Evolutionary conservation across 2,888 invertebrate species (phyloP), one percentile per base, ranked within the genome.

Genomic region (Conchocele bisecta): DNA sequence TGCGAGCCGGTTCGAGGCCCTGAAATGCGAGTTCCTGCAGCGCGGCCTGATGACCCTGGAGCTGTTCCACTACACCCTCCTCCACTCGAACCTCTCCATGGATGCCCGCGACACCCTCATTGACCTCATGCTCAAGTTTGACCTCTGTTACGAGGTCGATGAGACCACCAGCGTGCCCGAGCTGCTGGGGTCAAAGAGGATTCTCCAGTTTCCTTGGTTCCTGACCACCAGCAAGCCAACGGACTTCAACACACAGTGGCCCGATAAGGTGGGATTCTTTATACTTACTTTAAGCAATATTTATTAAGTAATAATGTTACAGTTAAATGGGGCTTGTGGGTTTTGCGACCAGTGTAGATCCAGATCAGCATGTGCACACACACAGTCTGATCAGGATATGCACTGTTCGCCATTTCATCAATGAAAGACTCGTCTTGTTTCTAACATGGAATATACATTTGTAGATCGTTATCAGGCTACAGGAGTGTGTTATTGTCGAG

Each of bases 191-290:
- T 82, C 84, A 0, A 57, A 79, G 35, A 61, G 81, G 3, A 76
- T 86, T 33, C 71, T 87, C n/a, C 84, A 83, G 65, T 88, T 87
- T 63, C 88, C 88, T 33, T 88, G 88, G 88, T 87, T 87, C 51
- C 81, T 87, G 22, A 77, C 83, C 2, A 63, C 76, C 20, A 79
- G 78, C 6, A 58, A 63, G 9, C 86, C 87, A 13, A 42, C 42
- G n/a, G 75, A 80, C 35, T 70, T 86, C 48, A 61, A 56, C 4
- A 48, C 53, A 20, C 74, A 76, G 41, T 88, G 88, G 88, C 84
- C 85, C 24, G 53, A 61, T 9, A 54, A 54, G 66, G 70, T 77
- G 57, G 48, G 17, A 13, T 24, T 37, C n/a, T 24, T n/a, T n/a
- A n/a, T n/a, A n/a, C n/a, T n/a, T n/a, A n/a, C n/a, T n/a, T n/a